These are phyloP conservation scores for Philereme vetulata DNA, from an alignment of 2,888 invertebrate genomes.

Conservation along the genomic window DNA sequence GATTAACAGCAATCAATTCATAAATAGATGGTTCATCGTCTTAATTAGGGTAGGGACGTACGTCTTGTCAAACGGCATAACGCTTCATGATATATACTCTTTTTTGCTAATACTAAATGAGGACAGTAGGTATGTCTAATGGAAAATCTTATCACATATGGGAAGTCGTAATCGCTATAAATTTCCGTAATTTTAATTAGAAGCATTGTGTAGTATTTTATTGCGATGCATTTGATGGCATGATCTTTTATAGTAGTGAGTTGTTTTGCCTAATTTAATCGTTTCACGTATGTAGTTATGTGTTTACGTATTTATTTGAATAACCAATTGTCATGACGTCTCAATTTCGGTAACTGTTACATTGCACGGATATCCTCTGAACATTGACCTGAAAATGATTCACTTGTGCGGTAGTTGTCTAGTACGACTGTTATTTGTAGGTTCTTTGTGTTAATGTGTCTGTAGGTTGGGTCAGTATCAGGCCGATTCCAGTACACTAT, in stretches of 20 bases:
- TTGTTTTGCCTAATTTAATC: conserved; percentile 44
- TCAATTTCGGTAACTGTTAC: conserved; percentile 78
- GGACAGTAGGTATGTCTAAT: conserved; percentile 11
- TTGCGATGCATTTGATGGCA: not conserved
- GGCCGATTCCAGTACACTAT: conserved; percentile 31
- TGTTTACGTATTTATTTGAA: conserved; percentile 63
- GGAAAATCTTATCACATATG: conserved; percentile 6
- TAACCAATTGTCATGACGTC: conserved; percentile 70
- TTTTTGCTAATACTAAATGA: conserved; percentile 7
- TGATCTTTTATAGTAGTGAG: not conserved
- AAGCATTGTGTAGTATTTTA: conserved; percentile 6
- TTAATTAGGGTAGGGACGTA: conserved; percentile 18
- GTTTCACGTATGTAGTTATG: conserved; percentile 51
- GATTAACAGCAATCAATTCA: conserved; percentile 39
- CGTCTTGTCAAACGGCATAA: conserved; percentile 2
- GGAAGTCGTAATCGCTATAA: conserved; percentile 1
- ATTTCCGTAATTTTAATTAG: conserved; percentile 12
- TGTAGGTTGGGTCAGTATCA: conserved; percentile 50
- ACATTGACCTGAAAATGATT: conserved; percentile 77
- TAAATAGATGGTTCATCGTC: conserved; percentile 29
- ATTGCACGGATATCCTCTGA: conserved; percentile 53
- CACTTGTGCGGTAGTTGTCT: conserved; percentile 62
- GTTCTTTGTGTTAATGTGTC: conserved; percentile 48
- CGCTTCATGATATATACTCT: conserved; percentile 1
- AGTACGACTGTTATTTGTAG: conserved; percentile 54